Base-by-base conservation (phyloP, 2,113 vertebrate genomes). In the Ameiurus melas region DNA sequence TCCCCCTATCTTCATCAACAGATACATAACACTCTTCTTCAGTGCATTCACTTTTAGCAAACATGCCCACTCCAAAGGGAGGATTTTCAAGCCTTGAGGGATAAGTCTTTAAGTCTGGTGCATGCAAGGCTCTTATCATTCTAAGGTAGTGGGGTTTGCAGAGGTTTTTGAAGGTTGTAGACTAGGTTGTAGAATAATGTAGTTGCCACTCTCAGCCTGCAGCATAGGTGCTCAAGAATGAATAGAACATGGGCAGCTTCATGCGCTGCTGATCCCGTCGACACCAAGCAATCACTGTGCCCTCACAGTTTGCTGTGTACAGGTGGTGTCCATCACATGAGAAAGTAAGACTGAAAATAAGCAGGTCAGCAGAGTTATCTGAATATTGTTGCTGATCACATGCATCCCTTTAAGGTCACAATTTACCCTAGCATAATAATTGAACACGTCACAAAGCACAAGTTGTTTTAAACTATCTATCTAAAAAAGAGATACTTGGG, bases 241-340 rank as follows among this genome's bases (percentile, higher is more conserved):
- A 98, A 89, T 98, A 99, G 95, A 99, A 99, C 98, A 99, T 99
- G 86, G 98, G 98, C 80, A 98, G 94, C 94, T 99, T 99, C 94
- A 97, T 90, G 84, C 98, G 97, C 93, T 99, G 97, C 94, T 99
- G 98, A 96, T 99, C 98, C 85, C 97, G 97, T 68, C 98, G 97
- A 90, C 98, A 99, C 98, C 98, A 99, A 33, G 97, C 97, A 47
- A 98, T 99, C 87, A 99, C 98, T 0, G 96, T 98, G 51, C 98
- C 98, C 13, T 99, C 98, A 14, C 96, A 98, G 92, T 98, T 99
- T 0, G 98, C 97, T 0, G 97, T 99, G 95, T 98, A 99, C 86
- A 99, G 94, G 92, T 99, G 98, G 93, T 99, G 98, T 20, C 98
- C 98, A n/a, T 99, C 98, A 25, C 97, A 99, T 53, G 98, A 99